Evolutionary conservation across 2,797 vertebrate genomes (phyloP).

Genomic region (Dendrocincla fuliginosa): DNA sequence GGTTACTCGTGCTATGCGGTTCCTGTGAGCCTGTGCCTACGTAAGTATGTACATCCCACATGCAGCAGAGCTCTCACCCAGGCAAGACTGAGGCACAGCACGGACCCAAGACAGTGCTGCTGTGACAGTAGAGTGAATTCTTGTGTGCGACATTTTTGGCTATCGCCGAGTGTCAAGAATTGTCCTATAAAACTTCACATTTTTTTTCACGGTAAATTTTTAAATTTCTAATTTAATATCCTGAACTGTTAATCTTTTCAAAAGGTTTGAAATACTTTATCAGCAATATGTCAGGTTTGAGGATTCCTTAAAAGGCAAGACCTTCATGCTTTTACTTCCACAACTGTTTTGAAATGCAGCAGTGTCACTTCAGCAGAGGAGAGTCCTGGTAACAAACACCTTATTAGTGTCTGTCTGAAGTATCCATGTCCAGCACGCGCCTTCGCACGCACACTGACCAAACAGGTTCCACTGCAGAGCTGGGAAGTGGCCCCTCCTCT

Average conservation of each 20-base stretch:
- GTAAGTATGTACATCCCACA: fast-evolving
- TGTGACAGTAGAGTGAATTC: neutral
- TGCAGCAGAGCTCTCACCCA: neutral
- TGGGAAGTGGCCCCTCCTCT: neutral
- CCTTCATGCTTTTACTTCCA: neutral
- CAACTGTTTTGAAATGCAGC: neutral
- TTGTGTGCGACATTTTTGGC: neutral
- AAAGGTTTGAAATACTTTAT: neutral
- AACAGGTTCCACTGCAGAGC: slow-evolving; percentile 21
- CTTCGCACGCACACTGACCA: neutral
- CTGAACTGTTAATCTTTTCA: neutral
- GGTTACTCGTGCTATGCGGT: neutral
- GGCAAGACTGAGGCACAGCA: neutral
- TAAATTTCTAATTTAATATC: neutral
- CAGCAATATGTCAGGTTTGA: neutral
- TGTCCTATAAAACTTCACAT: neutral
- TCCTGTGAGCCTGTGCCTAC: neutral
- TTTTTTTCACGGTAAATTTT: neutral
- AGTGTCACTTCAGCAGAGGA: neutral
- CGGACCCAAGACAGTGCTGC: neutral
- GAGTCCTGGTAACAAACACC: neutral
- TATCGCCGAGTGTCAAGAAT: neutral
- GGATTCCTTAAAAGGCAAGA: neutral
- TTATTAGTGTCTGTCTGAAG: neutral
- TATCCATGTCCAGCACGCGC: neutral